phyloP scores from a whole-genome alignment of 2,888 invertebrate species.

The Julus scandinavius region DNA sequence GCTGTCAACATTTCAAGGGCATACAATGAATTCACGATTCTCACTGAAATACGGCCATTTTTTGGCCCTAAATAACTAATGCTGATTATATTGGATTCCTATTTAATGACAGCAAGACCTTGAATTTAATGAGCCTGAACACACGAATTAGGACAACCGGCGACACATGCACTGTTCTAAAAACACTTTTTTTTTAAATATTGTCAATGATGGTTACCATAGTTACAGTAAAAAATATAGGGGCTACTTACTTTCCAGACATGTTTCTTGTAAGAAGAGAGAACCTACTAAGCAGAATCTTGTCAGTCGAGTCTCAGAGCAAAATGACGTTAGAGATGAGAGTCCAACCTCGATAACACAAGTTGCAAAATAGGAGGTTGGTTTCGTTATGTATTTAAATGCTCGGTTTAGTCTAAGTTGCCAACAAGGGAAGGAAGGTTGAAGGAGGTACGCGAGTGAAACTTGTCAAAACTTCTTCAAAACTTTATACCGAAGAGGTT shows the following conservation, averaged over 20 bases:
- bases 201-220: neutral
- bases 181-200: neutral
- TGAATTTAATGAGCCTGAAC: neutral
- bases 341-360: neutral
- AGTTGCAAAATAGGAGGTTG: neutral
- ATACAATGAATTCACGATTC: neutral
- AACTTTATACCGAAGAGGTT: too few relatives aligned
- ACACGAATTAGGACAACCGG: neutral
- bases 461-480: too few relatives aligned
- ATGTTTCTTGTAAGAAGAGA: neutral
- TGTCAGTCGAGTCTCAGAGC: neutral
- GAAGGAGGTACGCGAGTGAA: too few relatives aligned
- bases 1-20: neutral
- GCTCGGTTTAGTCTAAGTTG: neutral
- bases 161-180: neutral
- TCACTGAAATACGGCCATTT: neutral
- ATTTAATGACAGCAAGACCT: neutral
- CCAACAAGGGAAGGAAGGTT: neutral
- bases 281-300: neutral
- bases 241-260: neutral
- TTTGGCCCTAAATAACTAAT: neutral
- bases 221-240: neutral
- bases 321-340: neutral
- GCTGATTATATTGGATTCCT: neutral
- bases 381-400: neutral